Percentiles rank a stretch among this genome's conserved stretches.
These are phyloP conservation scores for Cossypha dichroa DNA, from an alignment of 2,797 vertebrate species.

Conservation along the genomic window DNA sequence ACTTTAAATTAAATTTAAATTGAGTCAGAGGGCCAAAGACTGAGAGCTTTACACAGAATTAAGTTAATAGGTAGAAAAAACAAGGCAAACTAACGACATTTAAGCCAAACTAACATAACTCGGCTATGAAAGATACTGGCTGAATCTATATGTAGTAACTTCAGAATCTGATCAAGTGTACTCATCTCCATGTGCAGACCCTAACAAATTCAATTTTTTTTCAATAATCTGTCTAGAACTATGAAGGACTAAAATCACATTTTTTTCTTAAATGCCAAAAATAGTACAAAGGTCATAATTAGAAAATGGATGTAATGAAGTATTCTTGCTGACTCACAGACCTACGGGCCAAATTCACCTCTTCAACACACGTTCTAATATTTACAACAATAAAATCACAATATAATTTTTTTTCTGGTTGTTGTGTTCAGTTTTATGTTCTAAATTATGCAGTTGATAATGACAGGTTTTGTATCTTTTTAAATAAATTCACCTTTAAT, in stretches of 20 bases:
- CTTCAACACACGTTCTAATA: not conserved
- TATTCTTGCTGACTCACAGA: not conserved
- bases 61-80: not conserved
- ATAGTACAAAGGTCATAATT: not conserved
- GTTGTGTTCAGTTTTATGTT: not conserved
- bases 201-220: not conserved
- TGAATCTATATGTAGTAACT: not conserved
- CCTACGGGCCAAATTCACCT: not conserved
- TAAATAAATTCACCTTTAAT: not conserved
- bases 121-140: not conserved
- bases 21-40: not conserved
- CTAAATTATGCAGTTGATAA: not conserved
- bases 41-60: not conserved
- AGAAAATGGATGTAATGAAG: not conserved
- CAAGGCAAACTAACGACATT: not conserved
- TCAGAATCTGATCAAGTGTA: not conserved
- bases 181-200: not conserved
- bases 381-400: not conserved
- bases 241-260: not conserved
- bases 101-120: not conserved
- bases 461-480: not conserved
- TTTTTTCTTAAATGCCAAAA: not conserved
- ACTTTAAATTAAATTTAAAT: not conserved
- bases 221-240: not conserved
- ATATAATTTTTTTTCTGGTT: not conserved